These are phyloP conservation scores for Halcyon chelicuti DNA, from an alignment of 2,797 vertebrate genomes.

Conservation along the genomic window DNA sequence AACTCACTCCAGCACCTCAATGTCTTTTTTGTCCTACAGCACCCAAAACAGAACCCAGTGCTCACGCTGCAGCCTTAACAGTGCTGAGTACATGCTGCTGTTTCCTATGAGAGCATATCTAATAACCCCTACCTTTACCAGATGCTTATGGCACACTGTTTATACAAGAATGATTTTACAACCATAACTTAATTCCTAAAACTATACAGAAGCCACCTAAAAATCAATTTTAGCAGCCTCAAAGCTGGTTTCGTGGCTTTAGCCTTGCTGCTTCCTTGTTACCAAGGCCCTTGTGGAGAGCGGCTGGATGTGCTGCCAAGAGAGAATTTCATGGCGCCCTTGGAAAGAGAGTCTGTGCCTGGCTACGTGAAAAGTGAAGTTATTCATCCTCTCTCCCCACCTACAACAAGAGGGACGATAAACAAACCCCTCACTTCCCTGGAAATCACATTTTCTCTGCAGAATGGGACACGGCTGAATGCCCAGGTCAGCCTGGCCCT, in stretches of 20 bases:
- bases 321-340: neutral
- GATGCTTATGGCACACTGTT: neutral
- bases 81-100: no score
- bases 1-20: no score
- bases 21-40: no score
- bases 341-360: neutral
- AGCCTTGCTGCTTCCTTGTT: neutral
- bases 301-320: neutral
- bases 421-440: neutral
- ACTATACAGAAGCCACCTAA: neutral
- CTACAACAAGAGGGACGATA: neutral
- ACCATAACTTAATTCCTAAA: neutral
- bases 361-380: neutral
- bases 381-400: neutral
- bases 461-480: fast-evolving
- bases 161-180: neutral
- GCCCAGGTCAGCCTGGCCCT: neutral
- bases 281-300: neutral
- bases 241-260: neutral
- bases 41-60: no score
- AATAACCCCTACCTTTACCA: neutral
- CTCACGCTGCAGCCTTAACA: no score
- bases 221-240: neutral
- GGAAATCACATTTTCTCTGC: neutral
- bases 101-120: neutral